Conservation (phyloP, 2,797 vertebrate species). For the Bryconaethiops microstoma region DNA sequence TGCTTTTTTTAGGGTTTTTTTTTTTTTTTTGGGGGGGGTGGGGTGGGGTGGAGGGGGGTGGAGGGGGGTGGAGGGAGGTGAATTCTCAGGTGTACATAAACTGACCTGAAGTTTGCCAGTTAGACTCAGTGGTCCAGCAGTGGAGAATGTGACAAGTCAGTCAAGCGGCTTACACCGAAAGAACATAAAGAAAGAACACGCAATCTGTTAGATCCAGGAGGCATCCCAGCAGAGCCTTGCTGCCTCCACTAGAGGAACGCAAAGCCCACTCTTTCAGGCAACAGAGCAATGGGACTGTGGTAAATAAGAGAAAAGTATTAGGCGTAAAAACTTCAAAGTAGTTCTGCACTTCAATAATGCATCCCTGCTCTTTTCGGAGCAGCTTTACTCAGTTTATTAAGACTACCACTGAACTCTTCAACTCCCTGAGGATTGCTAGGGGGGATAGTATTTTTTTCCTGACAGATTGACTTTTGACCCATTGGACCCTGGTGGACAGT, state of each 20-base stretch:
- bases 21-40: too few relatives aligned
- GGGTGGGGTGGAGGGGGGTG: too few relatives aligned
- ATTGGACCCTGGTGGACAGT: neutral
- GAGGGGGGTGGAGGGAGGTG: neutral
- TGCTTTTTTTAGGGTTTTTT: too few relatives aligned
- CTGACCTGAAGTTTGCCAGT: constrained; percentile 29
- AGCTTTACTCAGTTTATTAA: constrained; percentile 29
- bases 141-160: constrained; percentile 47
- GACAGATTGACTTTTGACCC: constrained; percentile 30
- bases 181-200: constrained; percentile 50
- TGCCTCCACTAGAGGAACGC: constrained; percentile 12
- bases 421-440: constrained; percentile 21
- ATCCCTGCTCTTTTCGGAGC: constrained; percentile 6
- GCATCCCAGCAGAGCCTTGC: constrained; percentile 11
- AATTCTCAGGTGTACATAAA: constrained; percentile 19
- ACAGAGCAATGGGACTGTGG: constrained; percentile 9
- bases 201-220: constrained; percentile 47
- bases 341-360: constrained; percentile 29
- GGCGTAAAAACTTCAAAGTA: constrained; percentile 35
- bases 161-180: constrained; percentile 36
- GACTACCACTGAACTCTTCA: constrained; percentile 31
- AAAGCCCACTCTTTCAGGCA: neutral
- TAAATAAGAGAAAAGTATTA: constrained; percentile 10
- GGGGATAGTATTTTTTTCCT: neutral
- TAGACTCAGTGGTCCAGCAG: constrained; percentile 35